phyloP scores from a whole-genome alignment of 1,140 invertebrate genomes.

The Anastrepha ludens region DNA sequence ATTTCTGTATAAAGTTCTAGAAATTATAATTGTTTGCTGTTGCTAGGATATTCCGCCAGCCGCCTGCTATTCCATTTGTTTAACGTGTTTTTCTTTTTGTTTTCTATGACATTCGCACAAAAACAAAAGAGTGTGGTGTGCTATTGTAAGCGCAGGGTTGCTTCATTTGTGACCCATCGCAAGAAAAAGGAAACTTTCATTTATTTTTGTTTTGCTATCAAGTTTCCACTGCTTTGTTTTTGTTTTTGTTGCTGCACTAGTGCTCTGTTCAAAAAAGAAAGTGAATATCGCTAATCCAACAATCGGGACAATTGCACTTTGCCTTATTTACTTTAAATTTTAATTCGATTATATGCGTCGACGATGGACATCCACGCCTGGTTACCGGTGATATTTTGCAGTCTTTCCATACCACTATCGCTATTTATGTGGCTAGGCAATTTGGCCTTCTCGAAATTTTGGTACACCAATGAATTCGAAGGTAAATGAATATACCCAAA shows the following conservation, averaged over 20 bases:
- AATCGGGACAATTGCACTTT: not conserved
- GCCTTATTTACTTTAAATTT: not conserved
- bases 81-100: constrained; percentile 18
- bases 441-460: constrained; percentile 79
- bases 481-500: constrained; percentile 73
- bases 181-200: not conserved
- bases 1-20: constrained; percentile 19
- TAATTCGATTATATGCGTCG: not conserved
- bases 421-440: constrained; percentile 84
- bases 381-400: constrained; percentile 77
- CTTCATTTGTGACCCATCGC: not conserved
- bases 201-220: constrained; percentile 14
- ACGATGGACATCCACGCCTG: constrained; percentile 32
- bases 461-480: constrained; percentile 75
- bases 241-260: not conserved
- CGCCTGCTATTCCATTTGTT: constrained; percentile 39
- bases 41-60: constrained; percentile 55
- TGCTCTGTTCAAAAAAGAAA: not conserved
- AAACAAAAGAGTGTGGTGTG: too few species aligned
- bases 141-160: too few species aligned
- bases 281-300: not conserved
- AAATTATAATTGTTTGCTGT: constrained; percentile 49
- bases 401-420: constrained; percentile 82
- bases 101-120: too few species aligned
- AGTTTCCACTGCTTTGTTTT: not conserved